Base-by-base conservation (phyloP, 2,888 invertebrate genomes). In the Eurytoma adleriae region DNA sequence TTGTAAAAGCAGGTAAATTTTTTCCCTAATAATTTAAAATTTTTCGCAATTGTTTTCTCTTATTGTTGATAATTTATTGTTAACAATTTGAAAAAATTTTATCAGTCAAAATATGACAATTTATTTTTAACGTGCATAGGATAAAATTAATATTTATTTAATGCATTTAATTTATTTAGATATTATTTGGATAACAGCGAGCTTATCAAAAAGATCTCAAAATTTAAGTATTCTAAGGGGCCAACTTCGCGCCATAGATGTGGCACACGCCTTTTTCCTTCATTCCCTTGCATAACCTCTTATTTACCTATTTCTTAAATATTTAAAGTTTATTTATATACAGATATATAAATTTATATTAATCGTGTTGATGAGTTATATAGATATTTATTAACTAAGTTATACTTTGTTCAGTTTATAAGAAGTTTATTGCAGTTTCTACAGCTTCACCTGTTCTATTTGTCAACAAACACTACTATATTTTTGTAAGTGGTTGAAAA, bases 211-310 rank as follows among this genome's bases (percentile, higher is more conserved):
- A 1, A 27, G 5, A 59, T 20, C 24, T 62, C n/a, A 7, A 40
- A 62, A 62, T 40, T 40, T n/a, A 62, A n/a, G n/a, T n/a, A n/a
- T 62, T 62, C 62, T 5, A 62, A 30, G n/a, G 62, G 27, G 62
- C 40, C n/a, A 62, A 62, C 62, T 62, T 62, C 62, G 62, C 40
- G n/a, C 40, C 30, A 40, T 62, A 30, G 16, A 16, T 61, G 16
- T 20, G 61, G 27, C 24, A 61, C 24, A 61, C 59, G 24, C 27
- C 12, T 61, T 61, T 61, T 30, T 40, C 40, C 64, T 64, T 18
- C 64, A 18, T 64, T 16, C 48, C 64, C 64, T 20, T 64, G 40
- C 20, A 27, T 64, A 62, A 62, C 64, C 40, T 64, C 12, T 64
- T 18, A n/a, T 64, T 40, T 40, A 48, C 48, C 12, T 64, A 64